phyloP scores from a whole-genome alignment of 1,140 invertebrate genomes.

The Manduca sexta region DNA sequence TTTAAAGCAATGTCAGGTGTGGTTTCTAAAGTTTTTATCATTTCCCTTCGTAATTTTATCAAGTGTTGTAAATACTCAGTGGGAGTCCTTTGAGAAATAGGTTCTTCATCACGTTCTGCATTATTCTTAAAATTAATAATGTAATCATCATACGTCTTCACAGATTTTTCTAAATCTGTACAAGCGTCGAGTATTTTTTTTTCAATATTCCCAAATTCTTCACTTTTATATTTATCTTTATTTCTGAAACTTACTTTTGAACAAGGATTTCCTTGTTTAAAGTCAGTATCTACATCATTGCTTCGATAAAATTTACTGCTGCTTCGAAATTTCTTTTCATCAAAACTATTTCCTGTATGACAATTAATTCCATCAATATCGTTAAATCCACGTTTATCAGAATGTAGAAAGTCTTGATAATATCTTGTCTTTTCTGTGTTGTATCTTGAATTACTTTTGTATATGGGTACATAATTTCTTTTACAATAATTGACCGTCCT shows the following conservation, averaged over 20 bases:
- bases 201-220: constrained; percentile 32
- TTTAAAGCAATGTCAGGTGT: constrained; percentile 14
- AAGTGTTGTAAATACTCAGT: constrained; percentile 58
- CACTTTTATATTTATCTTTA: no score
- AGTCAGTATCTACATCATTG: no score
- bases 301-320: no score
- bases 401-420: constrained; percentile 29
- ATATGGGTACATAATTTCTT: constrained; percentile 24
- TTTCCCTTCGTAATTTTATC: constrained; percentile 44
- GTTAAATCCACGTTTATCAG: constrained; percentile 18
- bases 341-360: constrained; percentile 2
- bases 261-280: no score
- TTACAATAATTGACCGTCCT: constrained; percentile 12
- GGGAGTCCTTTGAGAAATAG: constrained; percentile 26
- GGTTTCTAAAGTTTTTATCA: constrained; percentile 30
- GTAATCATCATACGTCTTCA: constrained; percentile 43
- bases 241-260: no score
- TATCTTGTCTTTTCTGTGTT: constrained; percentile 24
- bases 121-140: constrained; percentile 21
- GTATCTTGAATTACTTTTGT: constrained; percentile 26
- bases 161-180: constrained; percentile 35
- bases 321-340: not conserved
- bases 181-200: constrained; percentile 42
- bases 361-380: constrained; percentile 2
- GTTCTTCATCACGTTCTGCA: constrained; percentile 11